Evolutionary conservation across 2,888 invertebrate species (phyloP), one percentile per base, ranked within the genome.

Genomic region (Drosophila suboccidentalis): DNA sequence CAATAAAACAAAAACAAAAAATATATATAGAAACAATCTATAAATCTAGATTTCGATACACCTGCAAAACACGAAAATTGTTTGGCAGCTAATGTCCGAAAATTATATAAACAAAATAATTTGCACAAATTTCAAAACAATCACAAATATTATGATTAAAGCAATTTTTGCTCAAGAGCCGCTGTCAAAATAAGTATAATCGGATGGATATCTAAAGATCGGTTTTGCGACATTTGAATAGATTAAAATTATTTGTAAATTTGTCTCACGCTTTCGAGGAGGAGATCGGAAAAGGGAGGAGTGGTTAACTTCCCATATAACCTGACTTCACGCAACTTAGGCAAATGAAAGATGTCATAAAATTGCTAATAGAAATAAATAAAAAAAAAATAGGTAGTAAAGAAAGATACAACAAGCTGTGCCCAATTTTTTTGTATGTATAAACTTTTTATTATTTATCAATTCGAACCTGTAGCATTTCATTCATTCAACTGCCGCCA

Each of bases 281-380:
- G 44, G n/a, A 10, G 36, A 34, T 51, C 26, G 13, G 19, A 50
- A 26, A 29, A 9, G 22, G 29, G 39, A 59, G 38, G 46, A 19
- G 32, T 22, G 38, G 19, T 32, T 32, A 29, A 49, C 13, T 51
- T 43, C 11, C 39, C 38, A 50, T 50, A 69, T 57, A 53, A 38
- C 38, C 4, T 10, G 55, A 61, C 68, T 78, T 80, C 73, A 78
- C 58, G 74, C 70, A 87, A 87, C 82, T 82, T 77, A 70, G 68
- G 82, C 80, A 80, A 87, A 85, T 78, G 76, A 72, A 80, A 87
- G 74, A 74, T 54, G 58, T 62, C 76, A 77, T 80, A 66, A 89
- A 89, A 84, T 80, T 72, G 82, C 89, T 84, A 87, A 84, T 84
- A 71, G 76, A 55, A 51, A 50, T 55, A 61, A 36, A 71, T 51